Base-by-base conservation (phyloP, 2,113 vertebrate species). In the Halichoerus grypus region DNA sequence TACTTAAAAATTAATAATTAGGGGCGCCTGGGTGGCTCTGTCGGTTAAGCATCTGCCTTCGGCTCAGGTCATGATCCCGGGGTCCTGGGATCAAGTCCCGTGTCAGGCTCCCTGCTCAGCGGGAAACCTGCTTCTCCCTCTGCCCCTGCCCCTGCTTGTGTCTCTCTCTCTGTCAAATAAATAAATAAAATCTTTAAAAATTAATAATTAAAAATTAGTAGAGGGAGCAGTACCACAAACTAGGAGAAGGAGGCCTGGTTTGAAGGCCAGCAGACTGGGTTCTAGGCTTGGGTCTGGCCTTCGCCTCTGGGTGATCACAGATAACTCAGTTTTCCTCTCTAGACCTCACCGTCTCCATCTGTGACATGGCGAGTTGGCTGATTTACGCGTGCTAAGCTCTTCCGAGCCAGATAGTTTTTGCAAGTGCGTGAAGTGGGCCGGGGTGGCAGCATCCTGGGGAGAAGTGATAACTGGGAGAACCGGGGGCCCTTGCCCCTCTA, bases 361-460 rank as follows among this genome's bases (percentile, higher is more conserved):
- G 26, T 21, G 5, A 82, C 28, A 13, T 1, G 55, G 49, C 5
- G 49, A 76, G 18, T 21, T 65, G 81, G 55, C 57, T 6, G 33
- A 5, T 42, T 85, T 63, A 1, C 19, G 55, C 24, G 31, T 4
- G 28, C 51, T 4, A 14, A 72, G 28, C 26, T 33, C 33, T 26
- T 63, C 39, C 4, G 0, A n/a, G 55, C n/a, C 71, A 49, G 65
- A 7, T 2, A 4, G 1, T 15, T 33, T 5, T 0, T 13, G 13
- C 42, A 10, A 19, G 33, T 24, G 28, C 7, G 7, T 7, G 21
- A 42, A 36, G 74, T 2, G 16, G 8, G 26, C 53, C 36, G 3
- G 6, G 16, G 9, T 15, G 39, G 1, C 4, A 11, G 24, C 1
- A 0, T 33, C 0, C 3, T 0, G 36, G 31, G 76, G 19, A 69